Percentiles rank a stretch among this genome's conserved stretches.
phyloP scores from a whole-genome alignment of 2,113 vertebrate species.

The Melozone crissalis region DNA sequence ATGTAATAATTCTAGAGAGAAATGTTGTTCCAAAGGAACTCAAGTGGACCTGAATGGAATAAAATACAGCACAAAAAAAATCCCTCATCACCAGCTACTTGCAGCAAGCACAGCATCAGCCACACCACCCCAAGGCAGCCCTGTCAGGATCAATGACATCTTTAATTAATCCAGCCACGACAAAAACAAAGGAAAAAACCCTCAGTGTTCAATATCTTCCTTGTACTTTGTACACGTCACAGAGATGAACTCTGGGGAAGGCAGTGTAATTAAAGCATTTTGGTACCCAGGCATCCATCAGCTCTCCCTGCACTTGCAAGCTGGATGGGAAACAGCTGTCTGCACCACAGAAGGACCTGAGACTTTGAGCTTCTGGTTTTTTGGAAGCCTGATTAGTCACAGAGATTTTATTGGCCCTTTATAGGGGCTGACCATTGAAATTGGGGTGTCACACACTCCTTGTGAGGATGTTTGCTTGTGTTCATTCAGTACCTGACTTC shows the following conservation, averaged over 20 bases:
- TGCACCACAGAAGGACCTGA: not conserved
- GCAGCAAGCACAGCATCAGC: not conserved
- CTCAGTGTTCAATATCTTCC: not conserved
- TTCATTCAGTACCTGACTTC: not conserved
- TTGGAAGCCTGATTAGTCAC: not conserved
- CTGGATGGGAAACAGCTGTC: not conserved
- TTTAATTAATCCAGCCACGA: conserved; percentile 37
- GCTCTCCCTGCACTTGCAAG: not conserved
- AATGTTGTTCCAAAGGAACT: not conserved
- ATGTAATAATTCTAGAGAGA: not conserved
- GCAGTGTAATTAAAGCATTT: not conserved
- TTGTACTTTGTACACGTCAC: not conserved
- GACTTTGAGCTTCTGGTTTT: not conserved
- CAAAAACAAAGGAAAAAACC: not conserved
- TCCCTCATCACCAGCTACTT: conserved; percentile 1
- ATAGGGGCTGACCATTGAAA: not conserved
- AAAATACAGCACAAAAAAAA: conserved; percentile 26
- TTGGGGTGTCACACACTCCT: not conserved
- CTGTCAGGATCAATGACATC: conserved; percentile 30
- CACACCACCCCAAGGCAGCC: not conserved
- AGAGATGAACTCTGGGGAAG: not conserved
- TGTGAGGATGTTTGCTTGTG: not conserved
- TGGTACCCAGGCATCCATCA: not conserved
- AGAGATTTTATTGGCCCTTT: not conserved
- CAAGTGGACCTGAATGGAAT: not conserved